Evolutionary conservation across 2,888 invertebrate genomes (phyloP).

Genomic region (Drosophila peninsularis): DNA sequence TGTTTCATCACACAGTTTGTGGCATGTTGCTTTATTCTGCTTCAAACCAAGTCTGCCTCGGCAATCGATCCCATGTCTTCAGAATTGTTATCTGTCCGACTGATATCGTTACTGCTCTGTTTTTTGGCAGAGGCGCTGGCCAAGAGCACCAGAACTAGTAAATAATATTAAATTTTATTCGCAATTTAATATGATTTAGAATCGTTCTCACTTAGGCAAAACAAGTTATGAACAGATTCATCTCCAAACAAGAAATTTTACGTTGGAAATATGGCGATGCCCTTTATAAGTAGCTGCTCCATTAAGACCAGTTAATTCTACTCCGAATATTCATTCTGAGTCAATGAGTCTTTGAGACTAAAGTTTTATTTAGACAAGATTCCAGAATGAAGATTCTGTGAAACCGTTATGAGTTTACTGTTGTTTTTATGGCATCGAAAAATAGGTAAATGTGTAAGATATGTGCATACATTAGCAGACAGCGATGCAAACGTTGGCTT

Average conservation of each 20-base stretch:
- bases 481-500: neutral
- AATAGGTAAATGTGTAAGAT: neutral
- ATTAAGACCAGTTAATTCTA: neutral
- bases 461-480: neutral
- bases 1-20: neutral
- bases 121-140: neutral
- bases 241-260: neutral
- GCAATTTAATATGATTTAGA: neutral
- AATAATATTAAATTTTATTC: neutral
- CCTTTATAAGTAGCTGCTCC: neutral
- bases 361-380: neutral
- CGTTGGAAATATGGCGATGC: neutral
- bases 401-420: constrained; percentile 12
- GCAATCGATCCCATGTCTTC: neutral
- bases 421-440: neutral
- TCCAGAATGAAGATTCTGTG: neutral
- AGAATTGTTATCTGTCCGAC: neutral
- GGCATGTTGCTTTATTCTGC: neutral
- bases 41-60: neutral
- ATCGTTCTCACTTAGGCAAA: neutral
- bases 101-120: neutral
- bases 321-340: constrained; percentile 4
- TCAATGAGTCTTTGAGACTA: neutral
- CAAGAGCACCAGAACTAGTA: neutral
- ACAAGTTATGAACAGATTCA: neutral